A percentile compares a stretch with the other conserved stretches of the same genome.
Conservation (phyloP, 2,888 invertebrate genomes). For the Dorcus hopei region DNA sequence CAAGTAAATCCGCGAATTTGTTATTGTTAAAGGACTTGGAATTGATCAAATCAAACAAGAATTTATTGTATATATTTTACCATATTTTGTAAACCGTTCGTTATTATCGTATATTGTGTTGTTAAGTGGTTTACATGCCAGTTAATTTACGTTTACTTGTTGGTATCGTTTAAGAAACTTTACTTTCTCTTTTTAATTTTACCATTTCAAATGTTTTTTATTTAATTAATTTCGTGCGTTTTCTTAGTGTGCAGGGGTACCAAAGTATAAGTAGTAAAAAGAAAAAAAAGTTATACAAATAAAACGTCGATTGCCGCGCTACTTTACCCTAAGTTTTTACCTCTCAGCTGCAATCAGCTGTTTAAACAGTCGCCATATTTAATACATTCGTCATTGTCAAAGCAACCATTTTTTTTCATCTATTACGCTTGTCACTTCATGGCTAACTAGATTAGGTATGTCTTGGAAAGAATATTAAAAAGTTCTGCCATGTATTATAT, state of each 20-base stretch:
- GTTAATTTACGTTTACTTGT: not conserved
- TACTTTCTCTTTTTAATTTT: not conserved
- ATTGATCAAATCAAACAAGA: no score
- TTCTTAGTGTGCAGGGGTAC: not conserved
- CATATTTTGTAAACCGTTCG: no score
- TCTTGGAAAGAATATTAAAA: slow-evolving; percentile 19
- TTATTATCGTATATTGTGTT: no score
- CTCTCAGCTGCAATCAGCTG: slow-evolving; percentile 1
- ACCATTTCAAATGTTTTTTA: no score
- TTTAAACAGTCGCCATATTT: slow-evolving; percentile 1
- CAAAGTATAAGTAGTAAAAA: not conserved
- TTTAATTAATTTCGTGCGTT: not conserved
- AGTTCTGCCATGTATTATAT: slow-evolving; percentile 19
- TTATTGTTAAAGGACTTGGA: no score
- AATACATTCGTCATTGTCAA: not conserved
- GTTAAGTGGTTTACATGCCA: not conserved
- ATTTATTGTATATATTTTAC: no score
- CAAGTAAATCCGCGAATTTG: no score
- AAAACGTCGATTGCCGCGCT: slow-evolving; percentile 7
- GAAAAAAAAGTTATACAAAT: not conserved
- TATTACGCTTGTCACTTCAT: slow-evolving; percentile 19
- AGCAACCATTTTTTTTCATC: slow-evolving; percentile 4
- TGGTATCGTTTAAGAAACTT: not conserved
- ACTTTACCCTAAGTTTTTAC: slow-evolving; percentile 9
- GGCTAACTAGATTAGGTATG: slow-evolving; percentile 23